Evolutionary conservation across 2,113 vertebrate species (phyloP), one percentile per base, ranked within the genome.

Genomic region (Geococcyx californianus): DNA sequence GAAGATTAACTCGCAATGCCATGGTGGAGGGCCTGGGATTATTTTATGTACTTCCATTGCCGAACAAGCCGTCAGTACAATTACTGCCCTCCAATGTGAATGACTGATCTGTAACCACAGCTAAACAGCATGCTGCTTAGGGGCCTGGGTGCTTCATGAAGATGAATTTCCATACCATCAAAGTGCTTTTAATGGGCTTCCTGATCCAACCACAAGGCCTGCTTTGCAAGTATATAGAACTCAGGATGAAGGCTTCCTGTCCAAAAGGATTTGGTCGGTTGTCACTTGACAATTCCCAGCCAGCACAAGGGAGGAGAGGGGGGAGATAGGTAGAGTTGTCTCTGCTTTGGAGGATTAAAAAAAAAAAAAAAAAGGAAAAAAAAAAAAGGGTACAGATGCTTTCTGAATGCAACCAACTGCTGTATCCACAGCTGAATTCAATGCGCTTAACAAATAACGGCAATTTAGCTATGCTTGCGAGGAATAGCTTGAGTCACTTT

Each of bases 401-500:
- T 97, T 96, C 96, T 97, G 97, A 98, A 98, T 97, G 96, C 97
- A 97, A 98, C 97, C 97, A 98, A 98, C 97, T 98, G 98, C 97
- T 98, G 97, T 97, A 98, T 96, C 98, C 97, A 98, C 98, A 98
- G 98, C 98, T 98, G 98, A 99, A 98, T 98, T 98, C 98, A 98
- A 98, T 98, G 98, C 98, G 98, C 99, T 99, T 99, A 99, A 99
- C 99, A 99, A 99, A 99, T 99, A 99, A 99, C 96, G 93, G 98
- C 98, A 98, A 99, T 99, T 99, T 99, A 99, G 98, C 98, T 97
- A 95, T 97, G 98, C 98, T 98, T 98, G 98, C 87, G 94, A 99
- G 98, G 98, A 99, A 98, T 98, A 98, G 98, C 98, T 98, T 96
- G 98, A 98, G 98, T 99, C 99, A 99, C 98, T 99, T 99, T 98